Percentiles rank a stretch among this genome's conserved stretches.
Conservation (phyloP, 2,113 vertebrate genomes). For the Rynchops niger region DNA sequence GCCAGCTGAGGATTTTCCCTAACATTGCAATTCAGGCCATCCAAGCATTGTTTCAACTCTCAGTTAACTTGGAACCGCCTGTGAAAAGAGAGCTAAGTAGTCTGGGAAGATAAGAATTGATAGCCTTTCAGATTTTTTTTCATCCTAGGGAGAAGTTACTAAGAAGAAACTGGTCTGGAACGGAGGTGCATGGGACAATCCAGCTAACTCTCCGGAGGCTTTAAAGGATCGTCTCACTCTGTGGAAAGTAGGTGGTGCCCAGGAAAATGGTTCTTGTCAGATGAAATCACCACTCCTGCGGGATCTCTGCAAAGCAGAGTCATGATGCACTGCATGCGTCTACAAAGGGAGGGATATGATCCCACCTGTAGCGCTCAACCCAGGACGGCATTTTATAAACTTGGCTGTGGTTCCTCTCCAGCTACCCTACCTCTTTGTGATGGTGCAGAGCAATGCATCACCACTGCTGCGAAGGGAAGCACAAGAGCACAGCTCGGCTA, state of each 20-base stretch:
- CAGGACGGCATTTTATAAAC: neutral
- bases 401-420: neutral
- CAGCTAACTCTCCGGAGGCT: neutral
- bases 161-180: neutral
- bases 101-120: neutral
- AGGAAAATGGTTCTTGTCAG: neutral
- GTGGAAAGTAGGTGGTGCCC: neutral
- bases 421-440: fast-evolving
- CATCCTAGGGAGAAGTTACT: neutral
- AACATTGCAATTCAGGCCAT: neutral
- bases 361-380: neutral
- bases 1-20: neutral
- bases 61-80: neutral
- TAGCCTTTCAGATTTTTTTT: neutral
- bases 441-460: fast-evolving
- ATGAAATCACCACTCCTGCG: neutral
- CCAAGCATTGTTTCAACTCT: neutral
- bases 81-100: neutral
- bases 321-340: too few relatives aligned
- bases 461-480: neutral
- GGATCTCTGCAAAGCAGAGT: neutral
- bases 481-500: neutral
- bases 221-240: neutral
- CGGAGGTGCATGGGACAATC: neutral
- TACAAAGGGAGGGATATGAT: neutral